Evolutionary conservation across 1,140 invertebrate genomes (phyloP), one percentile per base, ranked within the genome.

Genomic region (Agrilus planipennis): DNA sequence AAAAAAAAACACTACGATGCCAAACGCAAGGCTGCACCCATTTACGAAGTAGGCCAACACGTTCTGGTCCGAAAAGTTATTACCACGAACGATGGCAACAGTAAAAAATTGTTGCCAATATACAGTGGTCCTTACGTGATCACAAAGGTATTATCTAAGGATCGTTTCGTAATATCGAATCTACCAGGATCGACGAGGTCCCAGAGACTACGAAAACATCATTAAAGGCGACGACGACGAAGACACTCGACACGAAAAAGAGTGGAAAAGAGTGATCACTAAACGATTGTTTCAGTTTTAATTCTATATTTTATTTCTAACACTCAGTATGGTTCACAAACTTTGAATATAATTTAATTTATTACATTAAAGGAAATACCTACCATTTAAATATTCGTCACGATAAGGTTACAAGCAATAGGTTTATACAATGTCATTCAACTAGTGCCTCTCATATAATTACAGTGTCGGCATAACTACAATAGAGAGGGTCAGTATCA

Each of bases 101-200:
- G 47, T 25, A 46, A 34, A 30, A 46, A 54, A 31, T 35, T 50
- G 11, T 32, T 44, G 21, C 39, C 47, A 32, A 43, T 41, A 34
- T 52, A 54, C 41, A 21, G 41, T 19, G 55, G 50, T 11, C 52
- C 50, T 15, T 54, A 49, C 37, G 35, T 47, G 22, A 27, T 58
- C 15, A 42, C 39, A 15, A 44, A 42, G 22, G 45, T 53, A 18
- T 27, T n/a, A 7, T 1, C 10, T 22, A 27, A 25, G 9, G 15
- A 23, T 22, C 1, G 38, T 15, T 7, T 46, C 32, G 41, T 40
- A 21, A 39, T 54, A 11, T 32, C 44, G 18, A 50, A 58, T 25
- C 30, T 58, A 17, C 34, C 46, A 9, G 51, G 49, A 27, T 42
- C 53, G 1, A 28, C 44, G 16, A 25, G 50, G 9, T 39, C 42